Percentiles rank a stretch among this genome's conserved stretches.
phyloP scores from a whole-genome alignment of 1,140 invertebrate genomes.

The Teleogryllus occipitalis region DNA sequence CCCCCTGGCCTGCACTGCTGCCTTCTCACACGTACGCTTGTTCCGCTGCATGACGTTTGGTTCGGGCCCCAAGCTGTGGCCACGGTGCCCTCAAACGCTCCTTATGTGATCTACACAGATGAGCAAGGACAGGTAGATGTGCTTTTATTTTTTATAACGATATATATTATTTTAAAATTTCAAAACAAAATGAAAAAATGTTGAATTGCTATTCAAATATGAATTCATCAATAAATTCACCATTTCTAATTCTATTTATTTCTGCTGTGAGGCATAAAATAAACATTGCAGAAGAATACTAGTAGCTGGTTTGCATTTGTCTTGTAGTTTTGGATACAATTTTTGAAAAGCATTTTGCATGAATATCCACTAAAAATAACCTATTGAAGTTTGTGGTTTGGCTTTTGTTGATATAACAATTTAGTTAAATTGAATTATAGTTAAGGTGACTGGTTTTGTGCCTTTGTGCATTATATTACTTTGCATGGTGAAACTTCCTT shows the following conservation, averaged over 20 bases:
- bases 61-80: constrained; percentile 25
- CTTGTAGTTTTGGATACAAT: background rate
- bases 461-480: background rate
- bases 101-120: constrained; percentile 91
- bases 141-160: constrained; percentile 20
- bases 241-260: too few relatives aligned
- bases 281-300: background rate
- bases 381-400: background rate
- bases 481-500: background rate
- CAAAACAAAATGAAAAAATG: background rate
- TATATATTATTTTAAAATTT: background rate
- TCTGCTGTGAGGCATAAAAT: background rate
- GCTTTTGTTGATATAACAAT: constrained; percentile 5
- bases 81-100: constrained; percentile 72
- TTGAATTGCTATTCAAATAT: background rate
- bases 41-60: constrained; percentile 21
- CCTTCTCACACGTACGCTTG: constrained; percentile 19
- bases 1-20: constrained; percentile 19
- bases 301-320: background rate
- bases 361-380: background rate
- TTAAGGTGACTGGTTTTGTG: background rate
- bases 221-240: background rate
- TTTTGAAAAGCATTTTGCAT: background rate
- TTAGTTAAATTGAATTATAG: background rate
- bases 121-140: constrained; percentile 83